Percentiles rank a stretch among this genome's conserved stretches.
phyloP scores from a whole-genome alignment of 1,140 invertebrate species.

The Nixonia krombeini region DNA sequence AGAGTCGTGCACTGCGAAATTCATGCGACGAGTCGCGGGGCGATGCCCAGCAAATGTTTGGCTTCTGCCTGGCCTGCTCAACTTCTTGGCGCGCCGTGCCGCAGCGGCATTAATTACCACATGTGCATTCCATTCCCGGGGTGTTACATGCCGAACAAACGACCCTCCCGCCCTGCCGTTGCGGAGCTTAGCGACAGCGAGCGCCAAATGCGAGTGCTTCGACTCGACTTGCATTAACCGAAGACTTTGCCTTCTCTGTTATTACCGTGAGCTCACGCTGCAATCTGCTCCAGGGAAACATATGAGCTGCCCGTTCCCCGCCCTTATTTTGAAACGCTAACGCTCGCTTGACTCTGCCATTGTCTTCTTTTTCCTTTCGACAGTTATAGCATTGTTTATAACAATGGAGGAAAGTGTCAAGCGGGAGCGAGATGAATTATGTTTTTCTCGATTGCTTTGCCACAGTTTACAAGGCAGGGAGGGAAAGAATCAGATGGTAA shows the following conservation, averaged over 20 bases:
- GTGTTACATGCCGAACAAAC: constrained; percentile 14
- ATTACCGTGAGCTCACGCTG: constrained; percentile 3
- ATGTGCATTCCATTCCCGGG: constrained; percentile 20
- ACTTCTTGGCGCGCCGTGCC: constrained; percentile 32
- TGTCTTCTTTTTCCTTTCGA: constrained; percentile 38
- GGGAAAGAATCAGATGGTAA: too few relatives aligned
- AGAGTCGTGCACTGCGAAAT: neutral
- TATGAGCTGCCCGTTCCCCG: constrained; percentile 17
- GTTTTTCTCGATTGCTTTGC: too few relatives aligned
- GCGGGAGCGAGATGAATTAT: too few relatives aligned
- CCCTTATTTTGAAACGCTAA: constrained; percentile 30
- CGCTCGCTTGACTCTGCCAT: constrained; percentile 12
- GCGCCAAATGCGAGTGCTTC: constrained; percentile 11
- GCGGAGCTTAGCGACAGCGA: constrained; percentile 13
- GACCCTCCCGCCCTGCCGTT: neutral
- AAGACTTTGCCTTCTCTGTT: constrained; percentile 9
- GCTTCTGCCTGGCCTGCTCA: constrained; percentile 12
- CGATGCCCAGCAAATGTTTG: constrained; percentile 26
- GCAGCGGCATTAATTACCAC: constrained; percentile 38
- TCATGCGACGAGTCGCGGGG: neutral
- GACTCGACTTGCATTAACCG: constrained; percentile 26
- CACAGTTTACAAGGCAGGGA: too few relatives aligned
- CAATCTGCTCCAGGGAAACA: constrained; percentile 32
- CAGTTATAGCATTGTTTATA: constrained; percentile 31
- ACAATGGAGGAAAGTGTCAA: neutral